phyloP scores from a whole-genome alignment of 2,113 vertebrate genomes.

The Serinus canaria region DNA sequence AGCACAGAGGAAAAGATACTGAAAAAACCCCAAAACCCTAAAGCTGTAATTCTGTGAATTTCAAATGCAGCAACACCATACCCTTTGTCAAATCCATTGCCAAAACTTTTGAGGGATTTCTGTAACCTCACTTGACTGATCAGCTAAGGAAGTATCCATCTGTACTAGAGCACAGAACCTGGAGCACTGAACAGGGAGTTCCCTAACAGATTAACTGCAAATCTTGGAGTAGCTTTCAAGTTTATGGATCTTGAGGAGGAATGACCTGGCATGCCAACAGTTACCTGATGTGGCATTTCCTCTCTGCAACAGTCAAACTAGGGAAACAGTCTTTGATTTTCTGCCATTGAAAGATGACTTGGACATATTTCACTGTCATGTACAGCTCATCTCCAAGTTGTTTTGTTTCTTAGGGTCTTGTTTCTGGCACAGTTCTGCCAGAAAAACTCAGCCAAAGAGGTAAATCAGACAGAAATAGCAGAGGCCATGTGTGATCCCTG shows the following conservation, averaged over 20 bases:
- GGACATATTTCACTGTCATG: not conserved
- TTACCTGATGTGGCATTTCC: not conserved
- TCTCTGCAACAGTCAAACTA: not conserved
- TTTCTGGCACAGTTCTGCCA: not conserved
- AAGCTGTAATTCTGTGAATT: not conserved
- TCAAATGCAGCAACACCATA: not conserved
- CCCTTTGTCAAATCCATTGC: not conserved
- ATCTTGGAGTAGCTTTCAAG: not conserved
- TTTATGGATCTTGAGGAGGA: not conserved
- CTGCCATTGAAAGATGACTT: not conserved
- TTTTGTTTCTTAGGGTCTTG: not conserved
- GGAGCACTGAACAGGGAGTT: not conserved
- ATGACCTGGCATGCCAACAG: not conserved
- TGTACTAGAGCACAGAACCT: not conserved
- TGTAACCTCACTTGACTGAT: not conserved
- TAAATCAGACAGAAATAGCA: not conserved
- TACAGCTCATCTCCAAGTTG: not conserved
- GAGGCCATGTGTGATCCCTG: not conserved
- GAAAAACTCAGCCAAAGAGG: not conserved
- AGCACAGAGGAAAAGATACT: not conserved
- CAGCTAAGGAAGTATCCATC: not conserved
- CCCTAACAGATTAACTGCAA: not conserved
- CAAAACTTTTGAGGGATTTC: not conserved
- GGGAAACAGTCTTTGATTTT: not conserved
- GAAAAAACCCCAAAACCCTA: not conserved